Conservation (phyloP, 2,113 vertebrate genomes). For the Phoxinus phoxinus region DNA sequence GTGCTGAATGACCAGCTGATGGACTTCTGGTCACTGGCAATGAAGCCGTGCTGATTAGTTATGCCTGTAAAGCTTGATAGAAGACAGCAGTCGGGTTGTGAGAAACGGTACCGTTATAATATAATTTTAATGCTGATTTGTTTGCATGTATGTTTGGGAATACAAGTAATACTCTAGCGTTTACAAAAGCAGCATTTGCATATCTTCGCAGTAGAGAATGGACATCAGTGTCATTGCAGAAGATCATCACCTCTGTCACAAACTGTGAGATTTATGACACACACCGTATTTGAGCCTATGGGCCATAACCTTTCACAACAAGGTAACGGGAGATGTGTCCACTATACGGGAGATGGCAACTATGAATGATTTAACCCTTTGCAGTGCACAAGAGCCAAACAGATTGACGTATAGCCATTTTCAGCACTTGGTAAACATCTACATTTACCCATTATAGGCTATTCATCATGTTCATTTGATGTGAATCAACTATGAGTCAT, state of each 20-base stretch:
- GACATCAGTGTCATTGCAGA: slow-evolving; percentile 27
- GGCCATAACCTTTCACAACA: slow-evolving; percentile 73
- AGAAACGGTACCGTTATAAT: background rate
- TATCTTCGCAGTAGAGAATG: background rate
- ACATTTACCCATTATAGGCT: background rate
- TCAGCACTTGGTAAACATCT: slow-evolving; percentile 4
- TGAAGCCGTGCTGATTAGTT: slow-evolving; percentile 33
- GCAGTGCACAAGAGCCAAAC: background rate
- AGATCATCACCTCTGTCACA: slow-evolving; percentile 35
- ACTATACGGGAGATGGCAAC: slow-evolving; percentile 61
- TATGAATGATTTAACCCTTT: slow-evolving; percentile 15
- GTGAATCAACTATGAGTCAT: background rate
- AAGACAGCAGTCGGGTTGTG: slow-evolving; percentile 17
- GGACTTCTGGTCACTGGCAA: slow-evolving; percentile 35
- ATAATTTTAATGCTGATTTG: background rate
- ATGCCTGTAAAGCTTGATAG: slow-evolving; percentile 29
- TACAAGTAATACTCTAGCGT: background rate
- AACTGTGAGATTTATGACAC: slow-evolving; percentile 46
- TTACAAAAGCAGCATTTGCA: background rate
- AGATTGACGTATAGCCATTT: background rate
- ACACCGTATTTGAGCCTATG: slow-evolving; percentile 64
- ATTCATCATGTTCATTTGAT: background rate
- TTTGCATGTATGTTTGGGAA: background rate
- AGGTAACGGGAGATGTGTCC: slow-evolving; percentile 71
- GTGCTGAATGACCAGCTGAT: slow-evolving; percentile 37